Evolutionary conservation across 2,888 invertebrate species (phyloP), one percentile per base, ranked within the genome.

Genomic region (Drosophila merina): DNA sequence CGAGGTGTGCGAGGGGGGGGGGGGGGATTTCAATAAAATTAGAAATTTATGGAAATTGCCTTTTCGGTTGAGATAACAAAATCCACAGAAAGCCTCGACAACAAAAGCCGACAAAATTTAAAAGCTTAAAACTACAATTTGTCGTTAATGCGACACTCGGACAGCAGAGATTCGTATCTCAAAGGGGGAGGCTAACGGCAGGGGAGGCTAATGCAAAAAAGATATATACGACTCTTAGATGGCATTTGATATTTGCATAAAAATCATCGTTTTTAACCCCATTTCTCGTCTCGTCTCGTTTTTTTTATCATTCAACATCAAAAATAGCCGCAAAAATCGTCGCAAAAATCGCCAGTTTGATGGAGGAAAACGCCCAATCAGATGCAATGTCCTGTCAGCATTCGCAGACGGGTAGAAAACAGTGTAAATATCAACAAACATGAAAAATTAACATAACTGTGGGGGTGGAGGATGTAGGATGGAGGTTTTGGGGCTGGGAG

Each of bases 11-110:
- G 20, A 51, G 45, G 56, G 33, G n/a, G 44, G 45, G 40, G 4
- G 12, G 10, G 26, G 86, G 58, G 50, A 78, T 71, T 86, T 88
- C 77, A 83, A 74, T 81, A 86, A 81, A 88, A 84, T 84, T 84
- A 85, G 88, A 86, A 87, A 84, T 84, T 84, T 88, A 88, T 88
- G 88, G 87, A 88, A 88, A 84, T 86, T 72, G 81, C 60, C 60
- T 57, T 75, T 74, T 50, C 2, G 68, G 62, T 12, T 47, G 40
- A 66, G 74, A 72, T 72, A 72, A 72, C 54, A 57, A 50, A 47
- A 36, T 66, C 67, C 62, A 63, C 47, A 79, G 79, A 64, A 57
- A 64, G 14, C 25, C 52, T 45, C 36, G 55, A 64, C 55, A 64
- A 64, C 55, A 64, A 62, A 60, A 62, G 60, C 60, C 60, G 75